Evolutionary conservation across 2,797 vertebrate species (phyloP).

Genomic region (Lindbergichthys nudifrons): DNA sequence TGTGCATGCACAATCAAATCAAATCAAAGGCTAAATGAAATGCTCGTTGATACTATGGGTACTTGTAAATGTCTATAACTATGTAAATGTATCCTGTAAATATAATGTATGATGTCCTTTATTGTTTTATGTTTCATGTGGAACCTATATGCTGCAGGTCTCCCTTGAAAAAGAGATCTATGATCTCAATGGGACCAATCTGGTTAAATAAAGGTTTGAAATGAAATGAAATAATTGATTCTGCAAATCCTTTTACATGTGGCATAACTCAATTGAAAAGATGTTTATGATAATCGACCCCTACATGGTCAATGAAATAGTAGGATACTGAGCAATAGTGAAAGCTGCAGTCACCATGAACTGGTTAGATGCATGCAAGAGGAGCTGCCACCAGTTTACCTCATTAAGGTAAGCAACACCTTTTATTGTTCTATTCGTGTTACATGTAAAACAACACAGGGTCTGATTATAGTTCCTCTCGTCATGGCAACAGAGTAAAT

Average conservation of each 20-base stretch:
- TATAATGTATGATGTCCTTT: too few relatives aligned
- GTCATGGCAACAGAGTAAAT: not conserved
- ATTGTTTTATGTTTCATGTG: too few relatives aligned
- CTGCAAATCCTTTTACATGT: not conserved
- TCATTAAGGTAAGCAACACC: constrained; percentile 15
- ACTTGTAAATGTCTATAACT: too few relatives aligned
- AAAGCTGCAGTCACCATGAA: not conserved
- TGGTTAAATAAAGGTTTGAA: too few relatives aligned
- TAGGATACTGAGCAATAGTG: not conserved
- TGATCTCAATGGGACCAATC: too few relatives aligned
- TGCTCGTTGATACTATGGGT: too few relatives aligned
- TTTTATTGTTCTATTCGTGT: constrained; percentile 6
- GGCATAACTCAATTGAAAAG: not conserved
- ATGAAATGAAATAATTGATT: not conserved
- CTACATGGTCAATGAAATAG: not conserved
- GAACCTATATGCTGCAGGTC: too few relatives aligned
- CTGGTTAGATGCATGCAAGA: constrained; percentile 18
- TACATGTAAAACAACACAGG: constrained; percentile 12
- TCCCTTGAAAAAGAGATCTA: too few relatives aligned
- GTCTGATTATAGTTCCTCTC: not conserved
- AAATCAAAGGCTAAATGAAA: too few relatives aligned
- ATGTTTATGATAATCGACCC: not conserved
- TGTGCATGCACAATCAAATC: not conserved
- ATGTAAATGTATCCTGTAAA: too few relatives aligned
- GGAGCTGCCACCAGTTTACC: constrained; percentile 1